Percentiles rank a stretch among this genome's conserved stretches.
Evolutionary conservation across 2,113 vertebrate species (phyloP).

Genomic region (Pterocles burchelli): DNA sequence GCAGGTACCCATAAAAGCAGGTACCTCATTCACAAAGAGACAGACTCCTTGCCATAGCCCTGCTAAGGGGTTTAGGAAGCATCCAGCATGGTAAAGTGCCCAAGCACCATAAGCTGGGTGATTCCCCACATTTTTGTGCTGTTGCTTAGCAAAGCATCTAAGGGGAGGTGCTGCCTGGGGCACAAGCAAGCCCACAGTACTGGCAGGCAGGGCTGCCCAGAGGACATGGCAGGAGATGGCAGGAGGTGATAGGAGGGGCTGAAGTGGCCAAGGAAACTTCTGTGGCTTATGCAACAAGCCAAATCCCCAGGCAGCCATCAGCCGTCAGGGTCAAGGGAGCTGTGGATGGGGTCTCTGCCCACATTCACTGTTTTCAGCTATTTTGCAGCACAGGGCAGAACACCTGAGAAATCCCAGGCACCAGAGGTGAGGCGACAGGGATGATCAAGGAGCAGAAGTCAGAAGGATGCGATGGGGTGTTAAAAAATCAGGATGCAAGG

Average conservation of each 20-base stretch:
- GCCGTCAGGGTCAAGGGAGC: not conserved
- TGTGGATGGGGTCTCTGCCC: not conserved
- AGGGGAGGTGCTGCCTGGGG: not conserved
- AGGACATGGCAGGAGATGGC: not conserved
- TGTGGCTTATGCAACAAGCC: not conserved
- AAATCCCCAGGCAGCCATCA: accelerated
- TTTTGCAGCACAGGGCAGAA: not conserved
- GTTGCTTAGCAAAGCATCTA: not conserved
- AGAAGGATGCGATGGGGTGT: not conserved
- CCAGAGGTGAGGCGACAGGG: accelerated
- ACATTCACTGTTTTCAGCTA: not conserved
- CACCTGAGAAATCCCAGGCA: not conserved
- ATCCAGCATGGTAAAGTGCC: not conserved
- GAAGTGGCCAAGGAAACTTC: not conserved
- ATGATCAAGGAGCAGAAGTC: not conserved
- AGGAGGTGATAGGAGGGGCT: not conserved
- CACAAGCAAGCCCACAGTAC: not conserved
- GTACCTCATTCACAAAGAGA: not conserved
- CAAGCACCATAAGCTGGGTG: not conserved
- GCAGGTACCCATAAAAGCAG: not conserved
- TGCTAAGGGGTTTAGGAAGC: not conserved
- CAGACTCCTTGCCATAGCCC: not conserved
- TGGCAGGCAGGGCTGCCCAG: not conserved
- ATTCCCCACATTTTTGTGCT: not conserved
- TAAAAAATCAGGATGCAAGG: not conserved